Percentiles rank a stretch among this genome's conserved stretches.
Evolutionary conservation across 2,888 invertebrate genomes (phyloP).

Genomic region (Dicyrtomina minuta): DNA sequence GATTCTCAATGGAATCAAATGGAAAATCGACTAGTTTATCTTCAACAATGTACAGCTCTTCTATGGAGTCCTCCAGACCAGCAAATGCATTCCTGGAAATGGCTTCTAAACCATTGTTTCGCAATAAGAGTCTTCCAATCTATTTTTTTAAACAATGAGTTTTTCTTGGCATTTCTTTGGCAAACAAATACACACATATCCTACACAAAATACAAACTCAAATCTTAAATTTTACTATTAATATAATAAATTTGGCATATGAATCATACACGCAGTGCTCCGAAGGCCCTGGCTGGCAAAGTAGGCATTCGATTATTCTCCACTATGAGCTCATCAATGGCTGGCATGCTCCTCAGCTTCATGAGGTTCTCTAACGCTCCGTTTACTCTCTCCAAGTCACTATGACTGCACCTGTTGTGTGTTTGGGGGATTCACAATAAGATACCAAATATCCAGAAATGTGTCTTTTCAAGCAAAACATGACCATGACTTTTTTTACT

Average conservation of each 20-base stretch:
- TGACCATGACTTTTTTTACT: neutral
- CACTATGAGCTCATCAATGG: slow-evolving; percentile 81
- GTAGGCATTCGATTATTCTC: slow-evolving; percentile 85
- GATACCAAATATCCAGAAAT: neutral
- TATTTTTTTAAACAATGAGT: slow-evolving; percentile 28
- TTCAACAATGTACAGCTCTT: slow-evolving; percentile 83
- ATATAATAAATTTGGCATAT: neutral
- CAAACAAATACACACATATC: neutral
- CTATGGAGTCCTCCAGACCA: slow-evolving; percentile 72
- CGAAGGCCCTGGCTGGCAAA: slow-evolving; percentile 75
- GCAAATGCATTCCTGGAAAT: slow-evolving; percentile 79
- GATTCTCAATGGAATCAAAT: slow-evolving; percentile 71
- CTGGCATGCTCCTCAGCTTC: slow-evolving; percentile 52
- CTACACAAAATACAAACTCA: neutral
- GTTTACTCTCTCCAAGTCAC: slow-evolving; percentile 64
- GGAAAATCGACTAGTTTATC: slow-evolving; percentile 77
- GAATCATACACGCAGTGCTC: slow-evolving; percentile 67
- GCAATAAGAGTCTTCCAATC: slow-evolving; percentile 69
- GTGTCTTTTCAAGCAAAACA: neutral
- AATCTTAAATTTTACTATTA: neutral
- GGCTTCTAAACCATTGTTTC: slow-evolving; percentile 79
- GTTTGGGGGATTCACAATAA: too few species aligned
- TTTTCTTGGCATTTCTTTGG: too few species aligned
- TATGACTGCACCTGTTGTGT: slow-evolving; percentile 79
- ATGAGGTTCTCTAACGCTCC: slow-evolving; percentile 53